phyloP scores from a whole-genome alignment of 2,113 vertebrate genomes.

The Clarias batrachus region DNA sequence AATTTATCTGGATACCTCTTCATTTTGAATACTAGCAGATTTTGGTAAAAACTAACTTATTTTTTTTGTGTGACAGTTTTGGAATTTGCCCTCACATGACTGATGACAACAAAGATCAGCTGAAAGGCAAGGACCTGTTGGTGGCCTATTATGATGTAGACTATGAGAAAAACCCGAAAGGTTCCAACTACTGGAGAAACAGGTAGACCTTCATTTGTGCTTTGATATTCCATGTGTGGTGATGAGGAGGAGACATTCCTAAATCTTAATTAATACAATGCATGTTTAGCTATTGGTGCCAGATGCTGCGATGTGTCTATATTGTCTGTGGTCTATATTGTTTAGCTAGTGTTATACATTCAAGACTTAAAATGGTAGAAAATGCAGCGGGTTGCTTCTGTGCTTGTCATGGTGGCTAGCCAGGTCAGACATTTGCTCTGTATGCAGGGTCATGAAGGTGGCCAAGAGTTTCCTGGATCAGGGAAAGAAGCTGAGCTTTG shows the following conservation, averaged over 20 bases:
- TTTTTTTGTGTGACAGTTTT: constrained; percentile 72
- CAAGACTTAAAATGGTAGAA: neutral
- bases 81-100: constrained; percentile 97
- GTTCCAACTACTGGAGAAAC: constrained; percentile 99
- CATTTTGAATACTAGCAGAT: neutral
- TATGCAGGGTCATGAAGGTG: constrained; percentile 91
- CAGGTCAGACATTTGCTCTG: neutral
- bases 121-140: constrained; percentile 89
- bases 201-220: constrained; percentile 69
- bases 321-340: neutral
- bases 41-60: neutral
- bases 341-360: neutral
- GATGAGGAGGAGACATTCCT: neutral
- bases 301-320: neutral
- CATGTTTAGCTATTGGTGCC: neutral
- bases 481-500: constrained; percentile 84
- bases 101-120: constrained; percentile 93
- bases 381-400: neutral
- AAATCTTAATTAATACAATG: neutral
- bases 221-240: neutral
- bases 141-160: constrained; percentile 95
- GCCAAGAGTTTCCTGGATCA: constrained; percentile 90
- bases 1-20: neutral
- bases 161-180: constrained; percentile 94
- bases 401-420: neutral